Evolutionary conservation across 2,888 invertebrate species (phyloP), one percentile per base, ranked within the genome.

Genomic region (Netelia melanura): DNA sequence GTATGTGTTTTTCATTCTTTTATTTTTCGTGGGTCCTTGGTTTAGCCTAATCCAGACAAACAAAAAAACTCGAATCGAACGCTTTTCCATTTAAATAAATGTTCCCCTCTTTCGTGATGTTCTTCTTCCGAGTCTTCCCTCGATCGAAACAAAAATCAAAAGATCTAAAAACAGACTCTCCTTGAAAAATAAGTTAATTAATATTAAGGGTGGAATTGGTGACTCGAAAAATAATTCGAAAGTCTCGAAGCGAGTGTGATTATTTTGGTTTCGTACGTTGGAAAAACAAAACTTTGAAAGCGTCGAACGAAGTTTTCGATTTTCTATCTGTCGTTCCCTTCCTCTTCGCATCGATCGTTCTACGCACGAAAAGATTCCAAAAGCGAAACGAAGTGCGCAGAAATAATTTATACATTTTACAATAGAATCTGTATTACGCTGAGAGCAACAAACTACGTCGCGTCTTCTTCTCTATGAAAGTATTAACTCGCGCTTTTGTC

Each of bases 381-480:
- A 87, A 87, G 77, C 81, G 71, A 87, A 87, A 87, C 83, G 87
- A 87, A 86, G 81, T 83, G 77, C 81, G 84, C 82, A 76, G 81
- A 58, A 87, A 83, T 87, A 85, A 87, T 87, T 81, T 87, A 58
- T 48, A 87, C 82, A 87, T 84, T 85, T 76, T 77, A 83, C 70
- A 83, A 70, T 79, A 43, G 71, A 71, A 75, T 44, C 30, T 44
- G 17, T 21, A 10, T 23, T 9, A 21, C 48, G 11, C 48, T 3
- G 21, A 58, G 21, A 21, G 58, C n/a, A n/a, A 17, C 21, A 58
- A 58, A 58, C 48, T 3, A 58, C 21, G 17, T 48, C 9, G 6
- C 21, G 21, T 17, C 23, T 58, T 21, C 58, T 17, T 21, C 17
- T 23, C n/a, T 10, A 21, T 21, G 76, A 77, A 48, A 68, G 23